Evolutionary conservation across 2,888 invertebrate species (phyloP), one percentile per base, ranked within the genome.

Genomic region (Pammene aurita): DNA sequence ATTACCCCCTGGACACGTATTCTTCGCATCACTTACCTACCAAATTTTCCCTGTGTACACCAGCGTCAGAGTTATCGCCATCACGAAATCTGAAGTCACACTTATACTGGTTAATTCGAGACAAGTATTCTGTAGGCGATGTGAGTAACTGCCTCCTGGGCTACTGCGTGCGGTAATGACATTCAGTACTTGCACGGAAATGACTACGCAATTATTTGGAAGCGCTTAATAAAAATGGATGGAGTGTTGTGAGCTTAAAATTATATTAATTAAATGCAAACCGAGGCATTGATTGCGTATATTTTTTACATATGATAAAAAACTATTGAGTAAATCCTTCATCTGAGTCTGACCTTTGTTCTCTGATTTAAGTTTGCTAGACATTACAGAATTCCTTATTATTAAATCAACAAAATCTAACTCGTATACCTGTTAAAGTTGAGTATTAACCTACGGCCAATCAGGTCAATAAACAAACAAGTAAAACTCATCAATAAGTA

Each of bases 141-240:
- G n/a, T 54, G 54, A 34, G 11, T 50, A 9, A 26, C 13, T n/a
- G 52, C 34, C 54, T n/a, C 34, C 54, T n/a, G 34, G 68, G 70
- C 76, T 78, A 78, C 74, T 69, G 67, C 66, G 63, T 44, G 50
- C 68, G 46, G 68, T 73, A 74, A 74, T 72, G 71, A 72, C 70
- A 66, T 63, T 67, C 65, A 46, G 56, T 58, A 14, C 56, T 54
- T 46, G 42, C 62, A 67, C 71, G 64, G 70, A 71, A 72, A 72
- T 73, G 57, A 66, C 71, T 66, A 42, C 66, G 58, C 66, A 64
- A 72, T 72, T 66, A 71, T 62, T 72, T 62, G 58, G 48, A 58
- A 63, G 44, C 57, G 46, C 54, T 60, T 65, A 69, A 69, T 69
- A 44, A 60, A 65, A 60, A 69, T 69, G 60, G 41, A 69, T 69